Evolutionary conservation across 1,140 invertebrate genomes (phyloP), one percentile per base, ranked within the genome.

Genomic region (Sycobia sp.): DNA sequence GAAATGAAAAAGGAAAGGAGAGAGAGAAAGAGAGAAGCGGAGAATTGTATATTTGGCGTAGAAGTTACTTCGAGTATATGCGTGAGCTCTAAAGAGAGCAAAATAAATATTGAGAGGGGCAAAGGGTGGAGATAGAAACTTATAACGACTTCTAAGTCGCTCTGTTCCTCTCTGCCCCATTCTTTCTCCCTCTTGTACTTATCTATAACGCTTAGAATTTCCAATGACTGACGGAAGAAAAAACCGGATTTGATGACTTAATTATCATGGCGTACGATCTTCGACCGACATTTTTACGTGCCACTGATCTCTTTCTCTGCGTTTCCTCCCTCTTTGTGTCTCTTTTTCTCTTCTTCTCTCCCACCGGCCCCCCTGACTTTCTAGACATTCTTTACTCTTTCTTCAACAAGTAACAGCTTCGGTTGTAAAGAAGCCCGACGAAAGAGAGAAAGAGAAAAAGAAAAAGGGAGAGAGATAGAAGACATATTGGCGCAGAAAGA

Each of bases 151-250:
- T n/a, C n/a, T n/a, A n/a, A n/a, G n/a, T n/a, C n/a, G n/a, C n/a
- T n/a, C n/a, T n/a, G n/a, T n/a, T n/a, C n/a, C n/a, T n/a, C n/a
- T n/a, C n/a, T n/a, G n/a, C n/a, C n/a, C n/a, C n/a, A n/a, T n/a
- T 44, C 27, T 11, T 13, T 10, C 41, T 44, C n/a, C 22, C 41
- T 34, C 27, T 38, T 3, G 43, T n/a, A n/a, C n/a, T n/a, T n/a
- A n/a, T n/a, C n/a, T n/a, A n/a, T 29, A 41, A 14, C 53, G 57
- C 36, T 57, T 46, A 11, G 34, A 56, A 56, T 62, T 62, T 47
- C 44, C 43, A 41, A 56, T 62, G 60, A 56, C 25, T 62, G 43
- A 32, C 53, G 57, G 27, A 32, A 43, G 27, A 60, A 60, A 51
- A 51, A 60, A 47, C 36, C 38, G 16, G 16, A 23, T 23, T 23